Percentiles rank a stretch among this genome's conserved stretches.
phyloP scores from a whole-genome alignment of 2,113 vertebrate genomes.

The Dermatemys mawii region DNA sequence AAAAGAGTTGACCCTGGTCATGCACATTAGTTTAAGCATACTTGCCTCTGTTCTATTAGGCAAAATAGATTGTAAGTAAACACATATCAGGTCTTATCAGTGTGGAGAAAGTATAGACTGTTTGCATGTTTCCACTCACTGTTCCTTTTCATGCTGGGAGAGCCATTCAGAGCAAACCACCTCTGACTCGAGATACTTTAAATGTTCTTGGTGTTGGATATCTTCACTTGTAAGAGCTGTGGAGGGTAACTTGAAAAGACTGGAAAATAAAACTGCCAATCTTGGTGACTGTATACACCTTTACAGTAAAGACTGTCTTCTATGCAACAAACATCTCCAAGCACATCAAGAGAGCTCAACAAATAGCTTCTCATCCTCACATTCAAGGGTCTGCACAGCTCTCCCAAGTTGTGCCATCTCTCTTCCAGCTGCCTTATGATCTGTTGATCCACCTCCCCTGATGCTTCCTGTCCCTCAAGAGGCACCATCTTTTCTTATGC shows the following conservation, averaged over 20 bases:
- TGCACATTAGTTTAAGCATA: no score
- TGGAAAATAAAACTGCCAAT: neutral
- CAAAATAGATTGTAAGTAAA: no score
- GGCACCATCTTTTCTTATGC: slow-evolving; percentile 56
- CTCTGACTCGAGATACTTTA: neutral
- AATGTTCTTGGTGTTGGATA: neutral
- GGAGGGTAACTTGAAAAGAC: neutral
- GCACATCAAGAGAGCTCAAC: slow-evolving; percentile 27
- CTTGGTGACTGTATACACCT: neutral
- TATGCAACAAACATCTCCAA: neutral
- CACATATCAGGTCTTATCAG: no score
- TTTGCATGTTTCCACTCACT: no score
- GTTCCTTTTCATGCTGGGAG: no score
- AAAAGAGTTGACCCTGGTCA: no score
- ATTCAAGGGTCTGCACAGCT: neutral
- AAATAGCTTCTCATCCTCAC: neutral
- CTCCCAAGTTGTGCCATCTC: no score
- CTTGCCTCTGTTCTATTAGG: no score
- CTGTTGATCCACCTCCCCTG: no score
- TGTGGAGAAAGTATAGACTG: no score
- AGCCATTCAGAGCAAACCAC: neutral
- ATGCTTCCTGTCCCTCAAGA: slow-evolving; percentile 40
- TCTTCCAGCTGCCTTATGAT: no score
- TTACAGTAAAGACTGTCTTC: neutral
- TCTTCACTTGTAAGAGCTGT: neutral